Base-by-base conservation (phyloP, 2,888 invertebrate genomes). In the Amphiduros pacificus region DNA sequence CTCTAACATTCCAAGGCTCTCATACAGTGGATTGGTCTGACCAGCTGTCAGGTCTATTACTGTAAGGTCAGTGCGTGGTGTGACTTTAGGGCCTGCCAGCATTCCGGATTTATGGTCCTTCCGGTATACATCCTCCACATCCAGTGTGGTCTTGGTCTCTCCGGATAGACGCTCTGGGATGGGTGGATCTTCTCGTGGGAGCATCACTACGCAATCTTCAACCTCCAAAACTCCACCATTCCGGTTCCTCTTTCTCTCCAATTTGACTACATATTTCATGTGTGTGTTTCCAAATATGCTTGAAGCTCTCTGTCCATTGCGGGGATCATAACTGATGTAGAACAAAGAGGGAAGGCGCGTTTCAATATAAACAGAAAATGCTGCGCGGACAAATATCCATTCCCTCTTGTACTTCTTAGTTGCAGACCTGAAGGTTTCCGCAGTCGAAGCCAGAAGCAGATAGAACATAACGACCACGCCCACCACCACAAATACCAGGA, bases 301-400 rank as follows among this genome's bases (percentile, higher is more conserved):
- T n/a, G 32, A 49, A 20, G 32, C 49, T 4, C 32, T 9, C 22
- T 50, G 32, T 11, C 48, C 36, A n/a, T 49, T 9, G 22, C 32
- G 26, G 11, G 24, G 29, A 6, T 22, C 22, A 26, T 58, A 58
- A 31, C 50, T 31, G n/a, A 58, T 58, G 27, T 48, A 31, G 20
- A 58, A 9, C 32, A 32, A 50, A 31, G 24, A 24, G 3, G 58
- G 58, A 27, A 58, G 58, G 14, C 58, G 28, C 2, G 48, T 28
- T 11, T 58, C 58, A 29, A 58, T 32, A 22, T 48, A 31, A 9
- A 58, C 50, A n/a, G 50, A 49, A 29, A 28, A 58, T 24, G 29
- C 50, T 20, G 58, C 58, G 26, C 32, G 20, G 5, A 51, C 51
- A 49, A 49, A 58, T 22, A 58, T 50, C 58, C 58, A 58, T 1